Conservation (phyloP, 2,888 invertebrate species). For the Andrena praecox region DNA sequence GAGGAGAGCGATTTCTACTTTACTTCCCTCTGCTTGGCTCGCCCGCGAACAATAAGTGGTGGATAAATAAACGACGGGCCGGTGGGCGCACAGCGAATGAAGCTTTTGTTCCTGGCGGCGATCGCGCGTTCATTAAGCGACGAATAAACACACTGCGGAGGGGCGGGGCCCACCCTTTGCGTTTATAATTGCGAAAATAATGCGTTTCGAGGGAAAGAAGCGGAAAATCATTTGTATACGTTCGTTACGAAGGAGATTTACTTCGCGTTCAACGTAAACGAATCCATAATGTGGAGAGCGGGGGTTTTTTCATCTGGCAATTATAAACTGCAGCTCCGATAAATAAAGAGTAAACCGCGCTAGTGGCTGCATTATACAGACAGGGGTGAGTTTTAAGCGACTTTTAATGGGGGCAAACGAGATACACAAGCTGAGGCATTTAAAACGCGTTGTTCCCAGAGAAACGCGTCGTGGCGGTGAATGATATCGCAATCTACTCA, state of each 20-base stretch:
- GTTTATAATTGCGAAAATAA: constrained; percentile 11
- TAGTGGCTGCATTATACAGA: not conserved
- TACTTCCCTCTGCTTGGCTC: constrained; percentile 14
- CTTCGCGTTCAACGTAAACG: constrained; percentile 6
- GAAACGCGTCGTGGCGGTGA: no score
- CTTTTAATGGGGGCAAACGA: not conserved
- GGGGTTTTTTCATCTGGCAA: not conserved
- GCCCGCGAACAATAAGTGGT: constrained; percentile 20
- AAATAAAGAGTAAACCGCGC: constrained; percentile 1
- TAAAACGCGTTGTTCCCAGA: no score
- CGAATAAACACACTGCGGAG: constrained; percentile 15
- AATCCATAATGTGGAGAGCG: not conserved
- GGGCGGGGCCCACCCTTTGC: not conserved
- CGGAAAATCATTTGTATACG: not conserved
- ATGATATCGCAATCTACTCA: no score
- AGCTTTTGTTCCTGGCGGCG: constrained; percentile 35
- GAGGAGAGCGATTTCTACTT: constrained; percentile 35
- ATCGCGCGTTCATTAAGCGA: constrained; percentile 38
- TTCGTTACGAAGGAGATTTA: not conserved
- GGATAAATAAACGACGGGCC: constrained; percentile 48
- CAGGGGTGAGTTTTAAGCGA: not conserved
- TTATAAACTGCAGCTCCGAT: not conserved
- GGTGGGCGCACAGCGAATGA: not conserved
- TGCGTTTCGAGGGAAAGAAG: not conserved
- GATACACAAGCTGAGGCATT: not conserved